Evolutionary conservation across 2,888 invertebrate genomes (phyloP).

Genomic region (Malthinus seriepunctatus): DNA sequence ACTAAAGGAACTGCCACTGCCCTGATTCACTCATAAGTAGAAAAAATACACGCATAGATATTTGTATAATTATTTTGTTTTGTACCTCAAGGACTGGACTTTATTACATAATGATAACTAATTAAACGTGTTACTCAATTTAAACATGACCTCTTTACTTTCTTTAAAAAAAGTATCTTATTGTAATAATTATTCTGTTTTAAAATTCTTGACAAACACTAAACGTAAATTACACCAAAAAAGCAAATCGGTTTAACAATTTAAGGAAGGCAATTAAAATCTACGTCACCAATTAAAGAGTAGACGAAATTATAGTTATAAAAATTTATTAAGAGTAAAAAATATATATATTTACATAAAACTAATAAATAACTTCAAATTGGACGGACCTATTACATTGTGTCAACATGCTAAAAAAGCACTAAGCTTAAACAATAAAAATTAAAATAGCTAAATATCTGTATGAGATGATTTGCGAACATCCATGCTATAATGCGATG

Average conservation of each 20-base stretch:
- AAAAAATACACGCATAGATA: conserved; percentile 5
- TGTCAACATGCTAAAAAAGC: background rate
- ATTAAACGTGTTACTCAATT: conserved; percentile 16
- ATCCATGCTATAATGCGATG: conserved; percentile 68
- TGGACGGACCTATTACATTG: conserved; percentile 2
- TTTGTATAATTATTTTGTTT: conserved; percentile 9
- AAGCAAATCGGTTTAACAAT: background rate
- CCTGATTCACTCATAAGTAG: conserved; percentile 4
- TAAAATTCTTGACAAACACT: background rate
- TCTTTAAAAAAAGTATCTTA: conserved; percentile 1
- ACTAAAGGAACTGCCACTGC: background rate
- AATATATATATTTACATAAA: conserved; percentile 4
- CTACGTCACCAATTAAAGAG: background rate
- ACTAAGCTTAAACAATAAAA: background rate
- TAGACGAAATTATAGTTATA: background rate
- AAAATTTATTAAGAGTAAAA: conserved; percentile 1
- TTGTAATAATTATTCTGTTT: background rate
- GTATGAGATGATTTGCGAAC: conserved; percentile 69
- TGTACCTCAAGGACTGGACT: conserved; percentile 18
- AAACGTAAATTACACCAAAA: background rate
- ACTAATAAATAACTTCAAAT: background rate
- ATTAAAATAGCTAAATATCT: conserved; percentile 65
- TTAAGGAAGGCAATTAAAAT: background rate
- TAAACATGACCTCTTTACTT: conserved; percentile 2
- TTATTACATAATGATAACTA: conserved; percentile 17